Base-by-base conservation (phyloP, 2,888 invertebrate species). In the Drosophila nr. perissopoda region DNA sequence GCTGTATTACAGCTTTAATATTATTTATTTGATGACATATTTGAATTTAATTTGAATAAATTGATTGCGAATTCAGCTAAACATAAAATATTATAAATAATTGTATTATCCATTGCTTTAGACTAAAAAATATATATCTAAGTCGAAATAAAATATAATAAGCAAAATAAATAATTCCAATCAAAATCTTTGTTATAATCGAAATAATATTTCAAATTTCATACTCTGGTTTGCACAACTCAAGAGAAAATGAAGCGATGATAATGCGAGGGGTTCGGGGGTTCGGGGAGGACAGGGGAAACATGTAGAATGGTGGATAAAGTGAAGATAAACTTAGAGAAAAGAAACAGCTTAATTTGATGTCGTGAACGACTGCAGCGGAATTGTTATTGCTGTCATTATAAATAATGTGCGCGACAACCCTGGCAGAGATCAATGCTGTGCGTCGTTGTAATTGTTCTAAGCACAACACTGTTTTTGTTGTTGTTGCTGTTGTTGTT, bases 341-440 rank as follows among this genome's bases (percentile, higher is more conserved):
- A 25, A 46, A 13, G 21, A 46, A 78, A 76, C 71, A 62, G 77
- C 85, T 83, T 86, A 81, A 85, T 85, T 81, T 74, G 70, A 81
- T 88, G 83, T 81, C 83, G 70, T 66, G 75, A 81, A 54, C 81
- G 70, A 74, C 66, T 82, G 78, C 73, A 80, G 70, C 67, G 66
- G 68, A 86, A 88, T 86, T 88, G 88, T 86, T 85, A 85, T 88
- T 79, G 86, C 88, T 70, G 67, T 73, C 81, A 88, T 85, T 86
- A 88, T 77, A 83, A 86, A 86, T 85, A 78, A 79, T 66, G 70
- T 67, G 36, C 25, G 57, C 58, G 48, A 58, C 59, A 65, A 42
- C 72, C 64, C 64, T 71, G 65, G 53, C n/a, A 27, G 34, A 29
- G 63, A 58, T 70, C 70, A 64, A 64, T 60, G 46, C 33, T 51